Base-by-base conservation (phyloP, 1,140 invertebrate genomes). In the Drosophila grimshawi region DNA sequence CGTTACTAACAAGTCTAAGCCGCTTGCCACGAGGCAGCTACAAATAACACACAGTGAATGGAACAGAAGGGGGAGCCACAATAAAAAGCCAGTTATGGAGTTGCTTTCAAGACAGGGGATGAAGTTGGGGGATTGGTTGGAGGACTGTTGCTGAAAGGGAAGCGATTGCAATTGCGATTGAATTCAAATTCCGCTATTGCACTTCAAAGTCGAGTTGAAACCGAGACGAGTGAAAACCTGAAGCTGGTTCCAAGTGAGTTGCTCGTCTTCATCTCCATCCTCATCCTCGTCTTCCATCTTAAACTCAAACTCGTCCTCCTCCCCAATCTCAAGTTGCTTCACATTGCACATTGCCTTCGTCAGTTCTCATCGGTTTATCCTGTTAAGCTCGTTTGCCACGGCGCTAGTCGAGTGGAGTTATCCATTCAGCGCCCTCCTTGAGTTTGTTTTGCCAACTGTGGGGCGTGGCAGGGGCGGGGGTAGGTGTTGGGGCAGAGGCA, bases 191-290 rank as follows among this genome's bases (percentile, higher is more conserved):
- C 79, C 67, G 52, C 65, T 66, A 55, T 60, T 56, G 70, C 68
- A 79, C 82, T 86, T 86, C 78, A 86, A 86, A 86, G 78, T 86
- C 76, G 56, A 78, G 76, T 51, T 73, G 82, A 86, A 79, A 86
- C 32, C 71, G 71, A 86, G 82, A 79, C 61, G 71, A 78, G 70
- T 62, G 51, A 56, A 56, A 69, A 60, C 63, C 43, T 61, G 66
- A 59, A 33, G 56, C 48, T 51, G 70, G 52, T 52, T 48, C 43
- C 57, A 68, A 68, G 6, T 69, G 41, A 62, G 49, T 49, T 46
- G 8, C 32, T 43, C 2, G 51, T 35, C 48, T 53, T 37, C 27
- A 30, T 35, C 48, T 53, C 37, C 27, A 30, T 43, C 43, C 43
- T 55, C 49, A 2, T 7, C 32, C 39, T 10, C 53, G 0, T 11